phyloP scores from a whole-genome alignment of 2,113 vertebrate genomes.

The Ciconia boyciana region DNA sequence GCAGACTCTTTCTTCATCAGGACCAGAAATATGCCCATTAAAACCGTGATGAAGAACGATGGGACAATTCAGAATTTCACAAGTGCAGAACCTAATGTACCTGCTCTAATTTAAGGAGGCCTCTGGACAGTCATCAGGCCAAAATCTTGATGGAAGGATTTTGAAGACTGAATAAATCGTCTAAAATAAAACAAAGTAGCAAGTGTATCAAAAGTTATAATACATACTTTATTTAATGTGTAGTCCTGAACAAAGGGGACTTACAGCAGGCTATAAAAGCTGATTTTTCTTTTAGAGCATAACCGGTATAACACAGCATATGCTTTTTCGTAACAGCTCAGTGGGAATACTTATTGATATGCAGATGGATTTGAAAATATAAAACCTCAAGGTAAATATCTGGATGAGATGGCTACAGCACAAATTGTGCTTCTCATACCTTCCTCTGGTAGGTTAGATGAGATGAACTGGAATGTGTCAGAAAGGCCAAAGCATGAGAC shows the following conservation, averaged over 20 bases:
- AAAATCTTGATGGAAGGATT: constrained; percentile 39
- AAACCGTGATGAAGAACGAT: constrained; percentile 29
- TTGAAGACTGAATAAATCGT: constrained; percentile 27
- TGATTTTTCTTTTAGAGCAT: background rate
- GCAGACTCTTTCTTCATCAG: constrained; percentile 22
- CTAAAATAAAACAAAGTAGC: constrained; percentile 35
- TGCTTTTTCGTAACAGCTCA: background rate
- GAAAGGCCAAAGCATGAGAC: background rate
- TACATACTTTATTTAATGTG: background rate
- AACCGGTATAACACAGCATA: background rate
- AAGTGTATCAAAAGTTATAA: constrained; percentile 20
- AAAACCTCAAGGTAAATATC: background rate
- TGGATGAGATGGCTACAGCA: background rate
- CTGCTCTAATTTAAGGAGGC: constrained; percentile 24
- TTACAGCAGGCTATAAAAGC: background rate
- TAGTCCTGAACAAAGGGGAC: background rate
- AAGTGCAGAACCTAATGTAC: constrained; percentile 18
- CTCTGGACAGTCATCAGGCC: constrained; percentile 6
- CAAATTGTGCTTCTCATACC: background rate
- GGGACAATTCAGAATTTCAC: constrained; percentile 21
- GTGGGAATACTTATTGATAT: background rate
- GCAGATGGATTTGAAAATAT: background rate
- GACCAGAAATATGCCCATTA: constrained; percentile 13
- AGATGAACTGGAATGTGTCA: background rate
- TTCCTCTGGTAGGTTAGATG: background rate